A percentile compares a stretch with the other conserved stretches of the same genome.
Evolutionary conservation across 2,888 invertebrate species (phyloP).

Genomic region (Cepaea hortensis): DNA sequence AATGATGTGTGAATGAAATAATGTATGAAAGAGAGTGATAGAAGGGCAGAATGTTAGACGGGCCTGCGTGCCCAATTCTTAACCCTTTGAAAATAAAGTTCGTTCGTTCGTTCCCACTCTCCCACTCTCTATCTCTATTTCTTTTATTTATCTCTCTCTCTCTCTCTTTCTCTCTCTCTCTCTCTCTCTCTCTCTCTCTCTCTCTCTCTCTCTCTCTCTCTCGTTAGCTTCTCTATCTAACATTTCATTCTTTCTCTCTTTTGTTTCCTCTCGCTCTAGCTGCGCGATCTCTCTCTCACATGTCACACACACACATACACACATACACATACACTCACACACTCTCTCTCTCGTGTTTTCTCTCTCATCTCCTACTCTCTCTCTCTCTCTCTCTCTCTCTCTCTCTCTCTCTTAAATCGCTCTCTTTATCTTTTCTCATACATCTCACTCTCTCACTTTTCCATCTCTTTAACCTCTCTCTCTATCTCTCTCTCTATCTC

Average conservation of each 20-base stretch:
- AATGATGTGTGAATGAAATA: too few species aligned
- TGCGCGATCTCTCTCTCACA: neutral
- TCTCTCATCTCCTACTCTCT: too few species aligned
- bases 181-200: slow-evolving; percentile 1
- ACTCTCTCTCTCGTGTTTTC: too few species aligned
- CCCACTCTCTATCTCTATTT: neutral
- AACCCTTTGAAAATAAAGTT: too few species aligned
- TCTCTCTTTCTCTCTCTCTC: neutral
- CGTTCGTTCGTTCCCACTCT: too few species aligned
- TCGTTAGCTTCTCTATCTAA: neutral
- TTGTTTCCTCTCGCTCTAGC: neutral
- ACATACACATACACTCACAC: too few species aligned
- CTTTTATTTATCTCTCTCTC: neutral
- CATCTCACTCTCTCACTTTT: neutral
- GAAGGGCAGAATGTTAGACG: too few species aligned
- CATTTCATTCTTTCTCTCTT: neutral
- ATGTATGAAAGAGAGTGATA: too few species aligned
- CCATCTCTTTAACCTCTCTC: neutral
- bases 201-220: neutral
- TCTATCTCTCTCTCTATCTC: too few species aligned
- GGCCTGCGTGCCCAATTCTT: too few species aligned
- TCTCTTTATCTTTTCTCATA: neutral
- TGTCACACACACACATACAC: too few species aligned
- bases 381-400: too few species aligned
- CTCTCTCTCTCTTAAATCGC: neutral